Evolutionary conservation across 2,113 vertebrate genomes (phyloP).

Genomic region (Etia nguti): DNA sequence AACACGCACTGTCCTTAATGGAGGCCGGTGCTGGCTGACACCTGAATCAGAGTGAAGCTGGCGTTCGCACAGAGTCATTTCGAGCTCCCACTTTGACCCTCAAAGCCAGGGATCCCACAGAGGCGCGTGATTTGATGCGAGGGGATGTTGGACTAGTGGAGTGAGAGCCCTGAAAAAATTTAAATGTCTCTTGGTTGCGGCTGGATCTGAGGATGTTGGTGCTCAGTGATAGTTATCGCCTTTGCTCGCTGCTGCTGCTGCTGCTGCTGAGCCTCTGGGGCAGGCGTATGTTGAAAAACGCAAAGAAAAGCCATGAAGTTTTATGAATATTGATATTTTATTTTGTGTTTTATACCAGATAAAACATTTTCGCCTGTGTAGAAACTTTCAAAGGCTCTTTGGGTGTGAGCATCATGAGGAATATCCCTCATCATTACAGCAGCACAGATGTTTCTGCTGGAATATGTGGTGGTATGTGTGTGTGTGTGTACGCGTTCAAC

Average conservation of each 20-base stretch:
- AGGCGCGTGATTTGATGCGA: slow-evolving; percentile 25
- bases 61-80: slow-evolving; percentile 48
- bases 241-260: neutral
- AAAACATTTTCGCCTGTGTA: neutral
- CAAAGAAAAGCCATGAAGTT: neutral
- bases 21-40: slow-evolving; percentile 28
- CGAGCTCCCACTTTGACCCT: slow-evolving; percentile 40
- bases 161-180: slow-evolving; percentile 1
- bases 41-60: slow-evolving; percentile 56
- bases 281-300: neutral
- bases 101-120: slow-evolving; percentile 35
- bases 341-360: neutral
- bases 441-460: slow-evolving; percentile 34
- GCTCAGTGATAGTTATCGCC: neutral
- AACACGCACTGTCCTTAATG: slow-evolving; percentile 20
- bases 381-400: neutral
- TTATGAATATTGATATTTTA: neutral
- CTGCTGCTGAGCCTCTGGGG: neutral
- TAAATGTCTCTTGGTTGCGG: neutral
- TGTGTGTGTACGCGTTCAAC: slow-evolving; percentile 41
- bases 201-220: neutral
- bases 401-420: neutral
- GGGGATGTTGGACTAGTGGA: neutral
- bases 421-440: neutral
- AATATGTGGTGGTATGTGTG: slow-evolving; percentile 22